Evolutionary conservation across 2,888 invertebrate species (phyloP).

Genomic region (Danaus chrysippus): DNA sequence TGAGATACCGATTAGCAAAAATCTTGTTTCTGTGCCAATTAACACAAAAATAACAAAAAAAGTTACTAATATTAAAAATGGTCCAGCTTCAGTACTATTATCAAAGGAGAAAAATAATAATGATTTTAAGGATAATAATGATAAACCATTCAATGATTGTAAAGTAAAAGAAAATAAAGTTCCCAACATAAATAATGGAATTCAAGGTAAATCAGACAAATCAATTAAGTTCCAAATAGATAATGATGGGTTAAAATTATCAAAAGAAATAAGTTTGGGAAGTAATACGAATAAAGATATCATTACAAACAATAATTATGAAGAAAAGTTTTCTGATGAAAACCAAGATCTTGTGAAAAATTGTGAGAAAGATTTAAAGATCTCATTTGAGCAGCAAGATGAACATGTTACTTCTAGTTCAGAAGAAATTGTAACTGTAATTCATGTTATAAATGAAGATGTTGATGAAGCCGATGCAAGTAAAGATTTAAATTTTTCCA

Average conservation of each 20-base stretch:
- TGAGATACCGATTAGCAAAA: conserved; percentile 30
- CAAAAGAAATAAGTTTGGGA: neutral
- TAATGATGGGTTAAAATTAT: neutral
- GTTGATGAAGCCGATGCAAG: neutral
- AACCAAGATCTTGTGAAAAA: too few relatives aligned
- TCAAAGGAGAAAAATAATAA: neutral
- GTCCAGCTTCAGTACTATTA: neutral
- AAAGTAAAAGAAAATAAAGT: neutral
- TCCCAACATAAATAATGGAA: neutral
- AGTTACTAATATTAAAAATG: conserved; percentile 20
- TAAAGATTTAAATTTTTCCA: neutral
- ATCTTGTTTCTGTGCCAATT: conserved; percentile 40
- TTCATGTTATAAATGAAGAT: neutral
- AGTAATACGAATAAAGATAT: neutral
- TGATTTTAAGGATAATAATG: neutral
- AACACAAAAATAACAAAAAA: conserved; percentile 37
- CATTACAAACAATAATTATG: neutral
- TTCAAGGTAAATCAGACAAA: neutral
- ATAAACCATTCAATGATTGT: neutral
- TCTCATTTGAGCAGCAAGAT: neutral
- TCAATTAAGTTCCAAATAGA: neutral
- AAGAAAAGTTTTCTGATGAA: neutral
- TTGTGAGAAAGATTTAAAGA: too few relatives aligned
- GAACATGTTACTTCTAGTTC: neutral
- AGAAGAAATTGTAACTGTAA: neutral